phyloP scores from a whole-genome alignment of 2,113 vertebrate genomes.

The Chlamydotis undulata region DNA sequence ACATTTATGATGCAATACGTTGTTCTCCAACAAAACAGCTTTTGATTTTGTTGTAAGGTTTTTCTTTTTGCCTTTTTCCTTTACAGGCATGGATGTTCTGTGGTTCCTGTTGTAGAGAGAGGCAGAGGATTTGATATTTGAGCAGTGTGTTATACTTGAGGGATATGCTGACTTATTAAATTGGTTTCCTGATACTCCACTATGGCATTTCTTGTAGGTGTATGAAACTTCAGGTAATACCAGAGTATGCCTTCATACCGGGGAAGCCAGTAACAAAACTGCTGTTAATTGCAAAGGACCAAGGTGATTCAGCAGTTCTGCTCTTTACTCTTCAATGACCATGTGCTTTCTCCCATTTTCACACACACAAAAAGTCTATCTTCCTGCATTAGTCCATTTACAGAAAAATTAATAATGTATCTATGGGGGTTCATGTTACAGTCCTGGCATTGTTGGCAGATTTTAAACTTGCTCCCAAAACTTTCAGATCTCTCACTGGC shows the following conservation, averaged over 20 bases:
- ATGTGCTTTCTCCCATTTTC: not conserved
- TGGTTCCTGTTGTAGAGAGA: not conserved
- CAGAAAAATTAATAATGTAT: not conserved
- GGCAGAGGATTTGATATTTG: not conserved
- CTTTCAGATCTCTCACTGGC: not conserved
- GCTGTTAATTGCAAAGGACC: not conserved
- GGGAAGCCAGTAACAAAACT: not conserved
- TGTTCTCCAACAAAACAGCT: not conserved
- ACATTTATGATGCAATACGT: not conserved
- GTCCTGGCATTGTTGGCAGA: not conserved
- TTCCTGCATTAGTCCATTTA: not conserved
- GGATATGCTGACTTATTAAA: not conserved
- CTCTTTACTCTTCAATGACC: not conserved
- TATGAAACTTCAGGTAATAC: not conserved
- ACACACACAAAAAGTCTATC: not conserved
- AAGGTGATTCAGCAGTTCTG: not conserved
- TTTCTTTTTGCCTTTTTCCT: not conserved
- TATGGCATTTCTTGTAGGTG: not conserved
- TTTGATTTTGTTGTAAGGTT: not conserved
- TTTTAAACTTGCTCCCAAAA: not conserved
- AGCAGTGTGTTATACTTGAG: not conserved
- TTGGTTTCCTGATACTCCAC: not conserved
- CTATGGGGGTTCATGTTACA: not conserved
- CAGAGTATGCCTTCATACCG: not conserved
- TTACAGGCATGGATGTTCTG: rapidly evolving